Percentiles rank a stretch among this genome's conserved stretches.
Conservation (phyloP, 2,888 invertebrate species). For the Anagyrus pseudococci region DNA sequence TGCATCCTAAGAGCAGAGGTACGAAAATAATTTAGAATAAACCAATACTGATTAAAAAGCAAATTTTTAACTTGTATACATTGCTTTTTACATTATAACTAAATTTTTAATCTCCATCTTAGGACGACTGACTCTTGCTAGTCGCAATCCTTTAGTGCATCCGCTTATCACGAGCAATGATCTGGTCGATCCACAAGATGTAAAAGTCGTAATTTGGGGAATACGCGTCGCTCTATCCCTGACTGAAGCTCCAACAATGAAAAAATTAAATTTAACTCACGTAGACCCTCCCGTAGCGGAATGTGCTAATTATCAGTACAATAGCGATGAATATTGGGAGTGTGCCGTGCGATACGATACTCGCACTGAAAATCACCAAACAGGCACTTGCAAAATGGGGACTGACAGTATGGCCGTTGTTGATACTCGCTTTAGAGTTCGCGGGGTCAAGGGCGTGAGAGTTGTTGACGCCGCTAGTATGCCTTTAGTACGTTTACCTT, state of each 20-base stretch:
- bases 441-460: conserved; percentile 66
- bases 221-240: conserved; percentile 66
- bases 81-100: too few relatives aligned
- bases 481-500: conserved; percentile 62
- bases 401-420: conserved; percentile 77
- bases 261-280: conserved; percentile 39
- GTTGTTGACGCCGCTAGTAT: conserved; percentile 68
- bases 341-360: conserved; percentile 74
- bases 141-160: conserved; percentile 71
- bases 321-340: conserved; percentile 73
- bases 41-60: too few relatives aligned
- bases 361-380: conserved; percentile 82
- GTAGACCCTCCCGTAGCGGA: conserved; percentile 16
- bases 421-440: conserved; percentile 70
- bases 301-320: conserved; percentile 41
- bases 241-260: conserved; percentile 64
- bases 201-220: conserved; percentile 70
- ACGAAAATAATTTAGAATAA: too few relatives aligned
- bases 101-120: too few relatives aligned
- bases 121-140: conserved; percentile 67
- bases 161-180: conserved; percentile 82
- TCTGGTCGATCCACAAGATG: conserved; percentile 71
- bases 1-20: conserved; percentile 73
- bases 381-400: conserved; percentile 83
- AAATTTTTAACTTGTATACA: too few relatives aligned